Percentiles rank a stretch among this genome's conserved stretches.
phyloP scores from a whole-genome alignment of 2,113 vertebrate species.

The Spheniscus mendiculus region DNA sequence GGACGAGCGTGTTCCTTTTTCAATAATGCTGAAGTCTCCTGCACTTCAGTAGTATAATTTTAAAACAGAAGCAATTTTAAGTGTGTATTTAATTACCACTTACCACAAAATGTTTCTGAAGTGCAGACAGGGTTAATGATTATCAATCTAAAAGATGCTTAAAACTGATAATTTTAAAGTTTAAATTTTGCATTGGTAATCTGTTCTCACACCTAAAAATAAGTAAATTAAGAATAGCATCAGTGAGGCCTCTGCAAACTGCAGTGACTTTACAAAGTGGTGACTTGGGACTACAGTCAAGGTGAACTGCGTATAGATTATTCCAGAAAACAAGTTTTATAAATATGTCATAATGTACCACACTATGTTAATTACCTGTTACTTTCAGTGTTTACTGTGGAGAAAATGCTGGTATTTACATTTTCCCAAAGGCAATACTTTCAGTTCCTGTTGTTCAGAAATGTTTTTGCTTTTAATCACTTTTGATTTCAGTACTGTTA shows the following conservation, averaged over 20 bases:
- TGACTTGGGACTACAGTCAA: not conserved
- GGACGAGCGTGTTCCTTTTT: not conserved
- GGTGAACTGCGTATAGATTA: not conserved
- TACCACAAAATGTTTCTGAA: not conserved
- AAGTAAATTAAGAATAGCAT: not conserved
- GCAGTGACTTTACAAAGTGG: not conserved
- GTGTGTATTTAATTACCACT: not conserved
- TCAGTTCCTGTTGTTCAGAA: conserved; percentile 33
- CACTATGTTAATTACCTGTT: not conserved
- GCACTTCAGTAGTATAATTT: not conserved
- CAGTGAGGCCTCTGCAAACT: not conserved
- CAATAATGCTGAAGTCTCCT: not conserved
- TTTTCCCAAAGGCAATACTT: conserved; percentile 11
- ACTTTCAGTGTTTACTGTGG: not conserved
- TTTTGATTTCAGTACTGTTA: not conserved
- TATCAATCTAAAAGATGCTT: not conserved
- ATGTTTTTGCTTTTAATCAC: conserved; percentile 12
- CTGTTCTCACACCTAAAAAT: conserved; percentile 29
- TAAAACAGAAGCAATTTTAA: not conserved
- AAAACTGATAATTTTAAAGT: not conserved
- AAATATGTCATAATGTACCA: not conserved
- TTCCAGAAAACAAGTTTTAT: not conserved
- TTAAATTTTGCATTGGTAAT: not conserved
- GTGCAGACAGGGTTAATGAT: not conserved
- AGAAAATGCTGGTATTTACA: not conserved